Conservation (phyloP, 2,888 invertebrate genomes). For the Oscheius myriophilus region DNA sequence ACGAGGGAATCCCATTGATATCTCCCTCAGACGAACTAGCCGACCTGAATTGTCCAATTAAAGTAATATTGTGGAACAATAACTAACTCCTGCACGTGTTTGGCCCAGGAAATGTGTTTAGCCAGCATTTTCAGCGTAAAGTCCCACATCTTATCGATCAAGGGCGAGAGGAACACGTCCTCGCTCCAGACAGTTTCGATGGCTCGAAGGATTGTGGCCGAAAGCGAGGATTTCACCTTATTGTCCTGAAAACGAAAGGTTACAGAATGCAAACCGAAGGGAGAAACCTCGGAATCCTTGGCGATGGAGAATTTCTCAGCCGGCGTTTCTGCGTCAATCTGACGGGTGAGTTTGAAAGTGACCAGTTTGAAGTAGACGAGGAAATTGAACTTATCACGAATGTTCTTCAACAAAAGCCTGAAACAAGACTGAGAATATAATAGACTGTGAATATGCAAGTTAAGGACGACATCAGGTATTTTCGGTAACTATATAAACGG, state of each 20-base stretch:
- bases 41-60: slow-evolving; percentile 1
- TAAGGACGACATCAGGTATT: no score
- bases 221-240: slow-evolving; percentile 17
- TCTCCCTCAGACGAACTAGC: not conserved
- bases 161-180: slow-evolving; percentile 82
- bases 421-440: slow-evolving; percentile 2
- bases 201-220: slow-evolving; percentile 11
- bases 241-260: not conserved
- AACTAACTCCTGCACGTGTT: slow-evolving; percentile 37
- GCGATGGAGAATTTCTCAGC: slow-evolving; percentile 19
- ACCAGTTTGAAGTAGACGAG: slow-evolving; percentile 62
- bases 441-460: not conserved
- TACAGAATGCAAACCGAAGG: no score
- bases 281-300: slow-evolving; percentile 21
- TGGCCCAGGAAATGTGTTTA: slow-evolving; percentile 75
- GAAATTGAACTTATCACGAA: slow-evolving; percentile 62
- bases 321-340: slow-evolving; percentile 32
- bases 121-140: slow-evolving; percentile 84
- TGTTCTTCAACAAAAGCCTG: slow-evolving; percentile 38
- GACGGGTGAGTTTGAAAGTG: slow-evolving; percentile 43
- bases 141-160: slow-evolving; percentile 84
- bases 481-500: no score
- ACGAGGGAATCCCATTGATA: slow-evolving; percentile 17
- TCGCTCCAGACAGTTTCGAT: slow-evolving; percentile 77
- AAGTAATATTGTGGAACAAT: not conserved